phyloP scores from a whole-genome alignment of 92 coral and sea anemone genomes.

The Zoanthus gigantus region DNA sequence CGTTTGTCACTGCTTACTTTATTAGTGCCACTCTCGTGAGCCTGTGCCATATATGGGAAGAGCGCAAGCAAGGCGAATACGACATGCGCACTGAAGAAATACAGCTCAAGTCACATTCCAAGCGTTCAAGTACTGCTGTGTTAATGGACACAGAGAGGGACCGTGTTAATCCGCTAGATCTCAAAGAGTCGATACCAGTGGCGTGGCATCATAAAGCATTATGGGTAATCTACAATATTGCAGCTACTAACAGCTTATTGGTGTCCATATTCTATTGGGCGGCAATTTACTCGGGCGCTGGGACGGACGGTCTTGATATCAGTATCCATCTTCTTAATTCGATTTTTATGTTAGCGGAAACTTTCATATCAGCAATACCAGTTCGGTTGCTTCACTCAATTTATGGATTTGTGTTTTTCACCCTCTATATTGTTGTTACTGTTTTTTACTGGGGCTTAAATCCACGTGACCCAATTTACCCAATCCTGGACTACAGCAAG shows the following conservation, averaged over 20 bases:
- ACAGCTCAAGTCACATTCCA: conserved; percentile 40
- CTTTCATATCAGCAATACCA: conserved; percentile 75
- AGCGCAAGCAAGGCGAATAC: conserved; percentile 85
- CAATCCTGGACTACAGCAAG: conserved; percentile 68
- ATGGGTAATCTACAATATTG: conserved; percentile 82
- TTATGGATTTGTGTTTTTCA: conserved; percentile 75
- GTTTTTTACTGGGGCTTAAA: conserved; percentile 86
- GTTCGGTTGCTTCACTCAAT: conserved; percentile 79
- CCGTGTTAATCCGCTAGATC: conserved; percentile 74
- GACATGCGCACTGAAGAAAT: conserved; percentile 79
- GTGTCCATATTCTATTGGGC: conserved; percentile 60
- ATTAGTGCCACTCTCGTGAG: conserved; percentile 68
- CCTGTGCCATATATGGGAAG: conserved; percentile 72
- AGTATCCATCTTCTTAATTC: conserved; percentile 71
- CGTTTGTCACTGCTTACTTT: conserved; percentile 72
- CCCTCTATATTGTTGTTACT: conserved; percentile 66
- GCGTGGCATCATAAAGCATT: conserved; percentile 72
- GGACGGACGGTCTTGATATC: conserved; percentile 69
- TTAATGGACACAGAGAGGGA: conserved; percentile 45
- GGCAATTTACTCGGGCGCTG: conserved; percentile 33
- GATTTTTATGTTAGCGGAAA: conserved; percentile 69
- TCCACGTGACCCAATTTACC: conserved; percentile 68
- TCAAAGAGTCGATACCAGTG: conserved; percentile 73
- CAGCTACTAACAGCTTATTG: conserved; percentile 73
- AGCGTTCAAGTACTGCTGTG: conserved; percentile 19